Conservation (phyloP, 2,113 vertebrate species). For the Petroica traversi region DNA sequence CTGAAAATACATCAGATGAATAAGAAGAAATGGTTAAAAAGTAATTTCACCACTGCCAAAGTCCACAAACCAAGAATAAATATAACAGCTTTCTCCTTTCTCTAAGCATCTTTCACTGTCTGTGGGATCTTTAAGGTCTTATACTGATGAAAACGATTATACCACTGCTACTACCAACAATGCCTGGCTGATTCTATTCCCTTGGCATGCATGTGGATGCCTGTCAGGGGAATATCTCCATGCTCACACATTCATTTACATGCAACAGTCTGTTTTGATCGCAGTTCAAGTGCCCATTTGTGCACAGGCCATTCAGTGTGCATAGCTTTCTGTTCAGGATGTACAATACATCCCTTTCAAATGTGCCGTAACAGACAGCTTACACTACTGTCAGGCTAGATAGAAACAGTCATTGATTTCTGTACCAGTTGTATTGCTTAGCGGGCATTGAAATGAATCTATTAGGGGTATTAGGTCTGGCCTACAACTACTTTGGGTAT, state of each 20-base stretch:
- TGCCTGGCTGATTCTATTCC: not conserved
- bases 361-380: not conserved
- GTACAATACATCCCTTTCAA: not conserved
- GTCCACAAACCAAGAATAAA: constrained; percentile 26
- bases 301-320: not conserved
- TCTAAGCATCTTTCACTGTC: not conserved
- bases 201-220: not conserved
- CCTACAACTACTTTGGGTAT: not conserved
- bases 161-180: constrained; percentile 16
- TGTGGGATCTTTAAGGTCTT: constrained; percentile 26
- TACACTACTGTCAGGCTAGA: not conserved
- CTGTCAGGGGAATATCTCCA: constrained; percentile 17
- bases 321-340: constrained; percentile 14
- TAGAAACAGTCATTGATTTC: not conserved
- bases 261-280: constrained; percentile 37
- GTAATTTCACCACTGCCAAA: constrained; percentile 45
- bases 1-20: constrained; percentile 58
- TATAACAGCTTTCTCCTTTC: not conserved
- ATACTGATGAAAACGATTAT: constrained; percentile 14
- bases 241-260: constrained; percentile 40
- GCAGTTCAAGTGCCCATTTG: constrained; percentile 1
- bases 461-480: not conserved
- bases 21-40: constrained; percentile 63
- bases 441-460: not conserved
- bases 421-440: not conserved